Base-by-base conservation (phyloP, 2,888 invertebrate species). In the Oconnorella tubifera region DNA sequence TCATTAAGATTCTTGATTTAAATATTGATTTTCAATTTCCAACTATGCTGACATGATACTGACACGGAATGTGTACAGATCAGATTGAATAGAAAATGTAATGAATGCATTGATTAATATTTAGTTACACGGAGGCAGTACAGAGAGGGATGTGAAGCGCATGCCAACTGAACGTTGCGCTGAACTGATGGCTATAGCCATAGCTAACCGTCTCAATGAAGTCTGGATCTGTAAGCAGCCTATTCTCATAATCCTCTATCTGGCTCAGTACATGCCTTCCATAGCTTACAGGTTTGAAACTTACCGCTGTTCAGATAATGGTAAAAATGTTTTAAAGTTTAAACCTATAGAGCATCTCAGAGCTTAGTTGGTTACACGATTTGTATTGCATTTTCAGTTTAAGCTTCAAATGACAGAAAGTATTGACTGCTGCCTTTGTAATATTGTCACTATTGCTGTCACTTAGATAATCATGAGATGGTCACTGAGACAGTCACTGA, bases 151-250 rank as follows among this genome's bases (percentile, higher is more conserved):
- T 6, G 76, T 76, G 51, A 74, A 75, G 25, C 71, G 78, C 63
- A 84, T 86, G 85, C 74, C 80, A 1, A 78, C 85, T 6, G 82
- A 81, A 50, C 76, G 86, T 23, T 86, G 86, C 76, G 85, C 83
- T 2, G 76, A 82, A 59, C 76, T 86, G 25, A 81, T 80, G 72
- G 79, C 82, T 2, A 78, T 85, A 6, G 85, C 85, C 33, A 83
- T 86, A 23, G 85, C 84, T 2, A 85, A 85, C 74, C 75, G 80
- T 62, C 70, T 85, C 66, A 80, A 83, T 73, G 87, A 90, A 80
- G 86, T 86, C 0, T 91, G 91, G 91, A 88, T 89, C 71, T 86
- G 86, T 1, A 72, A 85, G 2, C 87, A 88, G 67, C 89, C 89
- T 0, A 77, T 87, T 0, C 83, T 89, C 53, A 77, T 85, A 0